Percentiles rank a stretch among this genome's conserved stretches.
These are phyloP conservation scores for Megaceryle torquata DNA, from an alignment of 2,113 vertebrate genomes.

Conservation along the genomic window DNA sequence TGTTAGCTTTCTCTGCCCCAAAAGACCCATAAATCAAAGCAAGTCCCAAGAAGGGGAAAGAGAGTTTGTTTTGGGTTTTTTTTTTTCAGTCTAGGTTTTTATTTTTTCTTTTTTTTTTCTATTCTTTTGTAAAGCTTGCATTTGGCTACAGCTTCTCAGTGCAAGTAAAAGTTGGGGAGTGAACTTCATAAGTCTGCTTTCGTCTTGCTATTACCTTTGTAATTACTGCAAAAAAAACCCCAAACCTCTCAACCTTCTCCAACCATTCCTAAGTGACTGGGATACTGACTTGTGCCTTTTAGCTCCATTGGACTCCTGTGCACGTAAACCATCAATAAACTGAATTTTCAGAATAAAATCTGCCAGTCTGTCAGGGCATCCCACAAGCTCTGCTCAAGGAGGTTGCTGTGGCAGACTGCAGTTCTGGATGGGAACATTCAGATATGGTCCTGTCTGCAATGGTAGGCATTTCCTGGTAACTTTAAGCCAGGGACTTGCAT, in stretches of 20 bases:
- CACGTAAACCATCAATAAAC: neutral
- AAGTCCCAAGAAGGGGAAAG: neutral
- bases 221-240: neutral
- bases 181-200: neutral
- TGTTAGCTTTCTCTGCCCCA: slow-evolving; percentile 44
- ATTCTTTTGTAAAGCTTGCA: neutral
- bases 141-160: neutral
- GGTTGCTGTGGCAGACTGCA: neutral
- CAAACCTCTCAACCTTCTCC: neutral
- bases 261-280: neutral
- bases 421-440: neutral
- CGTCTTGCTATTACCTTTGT: neutral
- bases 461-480: neutral
- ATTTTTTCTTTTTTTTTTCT: neutral
- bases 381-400: neutral
- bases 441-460: neutral
- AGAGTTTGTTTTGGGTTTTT: neutral
- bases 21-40: neutral
- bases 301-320: neutral
- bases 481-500: neutral
- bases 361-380: neutral
- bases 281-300: neutral
- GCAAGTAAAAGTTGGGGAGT: fast-evolving
- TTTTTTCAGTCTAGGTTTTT: neutral
- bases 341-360: neutral